These are phyloP conservation scores for Drosophila subsilvestris DNA, from an alignment of 2,888 invertebrate genomes.

Conservation along the genomic window DNA sequence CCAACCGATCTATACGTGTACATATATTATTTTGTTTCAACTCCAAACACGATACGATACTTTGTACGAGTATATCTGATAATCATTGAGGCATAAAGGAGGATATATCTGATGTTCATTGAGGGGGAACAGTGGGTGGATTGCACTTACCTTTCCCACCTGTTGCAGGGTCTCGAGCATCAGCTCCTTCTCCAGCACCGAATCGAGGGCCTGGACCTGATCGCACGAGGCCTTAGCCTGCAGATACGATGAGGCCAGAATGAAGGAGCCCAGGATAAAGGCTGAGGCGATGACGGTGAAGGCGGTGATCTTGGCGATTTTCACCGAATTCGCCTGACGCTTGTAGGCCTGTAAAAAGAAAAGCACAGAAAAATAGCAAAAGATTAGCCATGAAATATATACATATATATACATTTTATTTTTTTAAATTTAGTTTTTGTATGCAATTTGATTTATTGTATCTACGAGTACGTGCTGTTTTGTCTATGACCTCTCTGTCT, in stretches of 20 bases:
- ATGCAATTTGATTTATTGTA: slow-evolving; percentile 10
- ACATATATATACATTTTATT: not conserved
- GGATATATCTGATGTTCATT: slow-evolving; percentile 12
- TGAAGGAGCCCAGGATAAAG: slow-evolving; percentile 92
- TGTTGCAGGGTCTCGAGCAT: slow-evolving; percentile 89
- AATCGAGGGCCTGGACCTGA: slow-evolving; percentile 89
- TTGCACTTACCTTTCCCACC: slow-evolving; percentile 86
- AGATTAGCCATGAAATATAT: slow-evolving; percentile 8
- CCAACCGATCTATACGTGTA: slow-evolving; percentile 40
- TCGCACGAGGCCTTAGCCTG: slow-evolving; percentile 92
- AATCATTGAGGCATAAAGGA: slow-evolving; percentile 53
- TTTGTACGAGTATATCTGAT: slow-evolving; percentile 24
- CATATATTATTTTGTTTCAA: slow-evolving; percentile 38
- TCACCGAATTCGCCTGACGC: slow-evolving; percentile 90
- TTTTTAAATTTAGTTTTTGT: not conserved
- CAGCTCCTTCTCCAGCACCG: slow-evolving; percentile 88
- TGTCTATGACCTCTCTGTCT: slow-evolving; percentile 38
- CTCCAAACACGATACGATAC: slow-evolving; percentile 52
- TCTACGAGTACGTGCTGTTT: slow-evolving; percentile 27
- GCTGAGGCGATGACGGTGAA: slow-evolving; percentile 92
- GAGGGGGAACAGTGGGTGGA: not conserved
- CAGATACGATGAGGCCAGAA: slow-evolving; percentile 93
- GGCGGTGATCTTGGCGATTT: slow-evolving; percentile 94
- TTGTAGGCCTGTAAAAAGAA: slow-evolving; percentile 89
- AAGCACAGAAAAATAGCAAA: not conserved